Evolutionary conservation across 2,797 vertebrate genomes (phyloP).

Genomic region (Craterocephalus amniculus): DNA sequence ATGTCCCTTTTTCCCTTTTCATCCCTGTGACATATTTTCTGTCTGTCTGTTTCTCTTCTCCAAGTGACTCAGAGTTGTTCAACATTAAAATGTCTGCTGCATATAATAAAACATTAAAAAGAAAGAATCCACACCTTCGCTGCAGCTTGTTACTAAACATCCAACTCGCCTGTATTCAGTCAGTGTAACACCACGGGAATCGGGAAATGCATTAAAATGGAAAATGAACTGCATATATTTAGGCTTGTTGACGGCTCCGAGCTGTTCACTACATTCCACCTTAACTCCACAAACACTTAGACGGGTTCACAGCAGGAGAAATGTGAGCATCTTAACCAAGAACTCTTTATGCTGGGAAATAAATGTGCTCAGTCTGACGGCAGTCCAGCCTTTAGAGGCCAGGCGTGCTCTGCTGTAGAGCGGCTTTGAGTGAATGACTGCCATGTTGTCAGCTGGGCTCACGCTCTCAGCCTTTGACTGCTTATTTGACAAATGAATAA

Average conservation of each 20-base stretch:
- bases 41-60: too few relatives aligned
- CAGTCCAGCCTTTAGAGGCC: conserved; percentile 1
- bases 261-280: neutral
- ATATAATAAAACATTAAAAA: too few relatives aligned
- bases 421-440: conserved; percentile 13
- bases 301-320: neutral
- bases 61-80: too few relatives aligned
- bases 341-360: neutral
- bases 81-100: too few relatives aligned
- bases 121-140: too few relatives aligned
- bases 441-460: conserved; percentile 36
- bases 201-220: too few relatives aligned
- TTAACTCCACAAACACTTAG: neutral
- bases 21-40: too few relatives aligned
- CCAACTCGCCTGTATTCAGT: too few relatives aligned
- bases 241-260: neutral
- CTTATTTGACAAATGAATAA: conserved; percentile 33
- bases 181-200: too few relatives aligned
- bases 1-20: too few relatives aligned
- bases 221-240: too few relatives aligned
- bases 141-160: neutral
- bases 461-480: conserved; percentile 30
- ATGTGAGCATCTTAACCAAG: neutral
- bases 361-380: too few relatives aligned
- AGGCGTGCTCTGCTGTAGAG: conserved; percentile 20